Base-by-base conservation (phyloP, 2,888 invertebrate species). In the Mactromeris polynyma region DNA sequence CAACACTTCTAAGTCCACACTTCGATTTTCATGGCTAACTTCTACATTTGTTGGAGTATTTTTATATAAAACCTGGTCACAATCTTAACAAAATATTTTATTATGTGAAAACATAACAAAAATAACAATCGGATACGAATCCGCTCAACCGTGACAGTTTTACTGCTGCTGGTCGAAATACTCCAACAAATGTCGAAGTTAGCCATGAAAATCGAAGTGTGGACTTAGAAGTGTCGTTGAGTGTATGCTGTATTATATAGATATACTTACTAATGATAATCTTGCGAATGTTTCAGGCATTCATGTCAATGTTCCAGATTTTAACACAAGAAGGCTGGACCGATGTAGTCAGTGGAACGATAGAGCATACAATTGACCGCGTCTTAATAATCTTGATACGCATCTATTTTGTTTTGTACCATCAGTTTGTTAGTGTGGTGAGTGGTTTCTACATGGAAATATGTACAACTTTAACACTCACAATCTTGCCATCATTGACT, bases 311-410 rank as follows among this genome's bases (percentile, higher is more conserved):
- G 95, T 97, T 96, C 94, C 96, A 96, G 94, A 96, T 96, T 88
- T 93, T 96, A 90, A 95, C 95, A 86, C 96, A 96, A 91, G 97
- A 97, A 89, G 96, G 96, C 83, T 97, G 97, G 96, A 94, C 95
- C 33, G 96, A 96, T 78, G 95, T 96, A 36, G 94, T 96, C 90
- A 92, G 94, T 42, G 95, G 94, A 21, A 93, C 96, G 17, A 94
- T 96, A 94, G 86, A 91, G 42, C 89, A 91, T 31, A 85, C 88
- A 79, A 38, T 81, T 4, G 31, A 83, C 77, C 54, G 81, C 54
- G 38, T 93, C 36, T 81, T 94, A 83, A 88, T 89, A 81, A 83
- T 94, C 38, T n/a, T 95, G 40, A 94, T 95, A 77, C 94, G 95
- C 54, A 79, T 94, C 46, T 96, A 96, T 93, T 96, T 96, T 91